phyloP scores from a whole-genome alignment of 2,113 vertebrate species.

The Pheucticus melanocephalus region DNA sequence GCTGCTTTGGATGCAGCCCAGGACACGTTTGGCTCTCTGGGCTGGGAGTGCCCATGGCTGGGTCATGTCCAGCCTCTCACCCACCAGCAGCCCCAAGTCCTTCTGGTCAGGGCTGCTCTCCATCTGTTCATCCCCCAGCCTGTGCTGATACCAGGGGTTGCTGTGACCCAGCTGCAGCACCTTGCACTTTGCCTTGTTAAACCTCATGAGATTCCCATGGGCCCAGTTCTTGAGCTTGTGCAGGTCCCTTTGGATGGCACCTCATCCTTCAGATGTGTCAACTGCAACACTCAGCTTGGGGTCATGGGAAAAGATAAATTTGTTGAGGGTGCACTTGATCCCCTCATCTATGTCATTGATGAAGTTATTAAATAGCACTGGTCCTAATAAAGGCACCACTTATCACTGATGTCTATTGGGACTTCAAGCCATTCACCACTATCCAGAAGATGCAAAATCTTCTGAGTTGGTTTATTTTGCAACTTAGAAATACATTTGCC shows the following conservation, averaged over 20 bases:
- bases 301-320: background rate
- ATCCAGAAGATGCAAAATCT: background rate
- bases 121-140: fast-evolving
- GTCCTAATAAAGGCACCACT: background rate
- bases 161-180: fast-evolving
- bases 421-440: background rate
- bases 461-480: background rate
- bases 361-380: background rate
- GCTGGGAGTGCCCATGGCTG: background rate
- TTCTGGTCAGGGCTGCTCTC: fast-evolving
- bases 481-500: background rate
- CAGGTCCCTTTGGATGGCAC: background rate
- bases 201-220: background rate
- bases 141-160: fast-evolving
- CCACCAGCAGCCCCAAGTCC: background rate
- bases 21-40: background rate
- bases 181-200: background rate
- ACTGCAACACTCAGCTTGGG: background rate
- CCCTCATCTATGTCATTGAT: background rate
- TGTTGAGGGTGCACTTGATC: background rate
- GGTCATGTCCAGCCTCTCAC: background rate
- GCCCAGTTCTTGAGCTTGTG: fast-evolving
- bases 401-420: background rate
- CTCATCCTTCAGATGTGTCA: background rate
- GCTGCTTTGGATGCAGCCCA: background rate